These are phyloP conservation scores for Lagopus leucura DNA, from an alignment of 2,113 vertebrate species.

Conservation along the genomic window DNA sequence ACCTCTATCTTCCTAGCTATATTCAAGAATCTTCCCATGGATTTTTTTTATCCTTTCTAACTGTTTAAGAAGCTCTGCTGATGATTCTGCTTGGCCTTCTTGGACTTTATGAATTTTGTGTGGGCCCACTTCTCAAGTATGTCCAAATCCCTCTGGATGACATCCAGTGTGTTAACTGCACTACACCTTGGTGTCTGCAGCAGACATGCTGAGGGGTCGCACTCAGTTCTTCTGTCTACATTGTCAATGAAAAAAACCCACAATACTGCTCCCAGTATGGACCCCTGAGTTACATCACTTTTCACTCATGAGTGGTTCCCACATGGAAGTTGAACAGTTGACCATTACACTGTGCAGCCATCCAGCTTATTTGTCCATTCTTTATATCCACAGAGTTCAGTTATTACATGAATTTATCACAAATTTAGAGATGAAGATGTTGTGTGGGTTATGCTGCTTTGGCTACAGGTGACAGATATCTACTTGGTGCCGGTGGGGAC, in stretches of 20 bases:
- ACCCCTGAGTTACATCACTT: not conserved
- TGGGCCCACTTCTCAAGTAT: not conserved
- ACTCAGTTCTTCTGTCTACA: not conserved
- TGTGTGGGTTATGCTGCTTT: not conserved
- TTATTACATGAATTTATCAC: not conserved
- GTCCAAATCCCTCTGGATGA: not conserved
- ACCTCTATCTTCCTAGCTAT: fast-evolving
- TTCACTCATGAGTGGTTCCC: not conserved
- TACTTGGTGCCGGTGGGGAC: not conserved
- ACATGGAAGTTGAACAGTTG: not conserved
- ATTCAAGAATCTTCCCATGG: not conserved
- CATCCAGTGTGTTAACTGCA: not conserved
- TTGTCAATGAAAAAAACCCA: not conserved
- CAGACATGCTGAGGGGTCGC: not conserved
- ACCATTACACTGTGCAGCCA: not conserved
- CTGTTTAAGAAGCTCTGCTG: not conserved
- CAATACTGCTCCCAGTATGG: not conserved
- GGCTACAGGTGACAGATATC: not conserved
- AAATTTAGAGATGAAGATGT: not conserved
- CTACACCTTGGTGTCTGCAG: not conserved
- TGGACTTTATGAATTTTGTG: not conserved
- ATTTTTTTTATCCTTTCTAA: not conserved
- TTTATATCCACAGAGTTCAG: not conserved
- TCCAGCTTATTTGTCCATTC: not conserved
- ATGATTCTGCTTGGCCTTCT: not conserved